Evolutionary conservation across 2,113 vertebrate species (phyloP), one percentile per base, ranked within the genome.

Genomic region (Lepus americanus): DNA sequence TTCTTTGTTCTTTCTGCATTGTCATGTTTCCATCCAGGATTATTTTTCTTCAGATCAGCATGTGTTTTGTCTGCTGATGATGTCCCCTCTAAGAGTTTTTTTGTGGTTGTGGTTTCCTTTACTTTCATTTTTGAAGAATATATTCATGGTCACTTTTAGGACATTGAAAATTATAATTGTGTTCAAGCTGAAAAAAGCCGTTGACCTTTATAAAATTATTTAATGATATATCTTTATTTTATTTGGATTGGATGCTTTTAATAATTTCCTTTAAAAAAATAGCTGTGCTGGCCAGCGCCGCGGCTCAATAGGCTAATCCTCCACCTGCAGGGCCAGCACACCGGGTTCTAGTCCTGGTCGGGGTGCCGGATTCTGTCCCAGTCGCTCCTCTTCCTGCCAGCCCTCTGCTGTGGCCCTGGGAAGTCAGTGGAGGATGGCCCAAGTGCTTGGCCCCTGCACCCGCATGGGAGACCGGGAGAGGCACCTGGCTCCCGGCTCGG

Each of bases 111-210:
- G 27, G 6, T 23, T 29, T 78, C 25, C 39, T 55, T 86, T 25
- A 85, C 51, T 66, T 61, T 73, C 25, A 61, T 16, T 66, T 72
- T 61, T 16, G 6, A 20, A 77, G 36, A 80, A 49, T 76, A 29
- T 66, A 17, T 73, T 61, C 51, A 44, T 49, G 1, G 27, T 11
- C 7, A 7, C 55, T 88, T 74, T n/a, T 33, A 69, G 64, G 73
- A 80, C 31, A 84, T 93, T 44, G 66, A 90, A 90, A 88, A 29
- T 19, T 17, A n/a, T n/a, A 55, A 89, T 16, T 91, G n/a, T 79
- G 36, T 84, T 78, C 29, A 19, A 51, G 27, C 66, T 84, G 66
- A 87, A 36, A 73, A 70, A 72, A 78, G 9, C 29, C 59, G 77
- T 76, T 31, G 25, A 19, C 67, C 29, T 79, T 49, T 12, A 5